phyloP scores from a whole-genome alignment of 1,140 invertebrate genomes.

The Pogonus chalceus region DNA sequence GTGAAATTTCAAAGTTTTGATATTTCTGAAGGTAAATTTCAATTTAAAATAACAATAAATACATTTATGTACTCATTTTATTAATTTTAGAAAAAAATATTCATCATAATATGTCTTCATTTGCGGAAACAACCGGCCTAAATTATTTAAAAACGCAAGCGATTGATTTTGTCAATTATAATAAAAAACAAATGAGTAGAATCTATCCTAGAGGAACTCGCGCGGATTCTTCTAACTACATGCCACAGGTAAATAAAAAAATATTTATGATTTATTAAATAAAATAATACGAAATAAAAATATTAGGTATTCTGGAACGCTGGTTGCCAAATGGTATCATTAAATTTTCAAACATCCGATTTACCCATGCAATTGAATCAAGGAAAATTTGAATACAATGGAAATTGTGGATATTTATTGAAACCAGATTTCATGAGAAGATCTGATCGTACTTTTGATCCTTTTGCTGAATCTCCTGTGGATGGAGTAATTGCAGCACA shows the following conservation, averaged over 20 bases:
- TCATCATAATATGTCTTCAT: conserved; percentile 97
- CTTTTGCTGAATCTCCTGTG: conserved; percentile 97
- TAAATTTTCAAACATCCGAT: conserved; percentile 99
- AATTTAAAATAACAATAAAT: conserved; percentile 1
- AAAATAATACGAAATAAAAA: conserved; percentile 7
- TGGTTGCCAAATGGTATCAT: conserved; percentile 93
- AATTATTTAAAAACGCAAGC: conserved; percentile 91
- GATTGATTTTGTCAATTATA: conserved; percentile 99
- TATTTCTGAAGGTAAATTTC: conserved; percentile 80
- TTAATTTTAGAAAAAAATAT: conserved; percentile 81
- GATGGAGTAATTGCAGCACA: conserved; percentile 99
- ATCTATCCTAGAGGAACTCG: conserved; percentile 98
- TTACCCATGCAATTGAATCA: conserved; percentile 99
- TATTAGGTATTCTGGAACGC: conserved; percentile 82
- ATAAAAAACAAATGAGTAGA: conserved; percentile 96
- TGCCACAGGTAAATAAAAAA: conserved; percentile 77
- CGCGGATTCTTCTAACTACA: conserved; percentile 98
- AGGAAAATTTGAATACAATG: conserved; percentile 99
- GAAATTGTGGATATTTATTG: conserved; percentile 89
- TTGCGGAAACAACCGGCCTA: conserved; percentile 91
- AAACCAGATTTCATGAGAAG: conserved; percentile 99
- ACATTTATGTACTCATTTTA: conserved; percentile 11
- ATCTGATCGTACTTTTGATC: conserved; percentile 93
- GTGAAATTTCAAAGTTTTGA: conserved; percentile 99
- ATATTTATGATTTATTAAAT: conserved; percentile 8